Base-by-base conservation (phyloP, 2,888 invertebrate genomes). In the Steinernema carpocapsae region DNA sequence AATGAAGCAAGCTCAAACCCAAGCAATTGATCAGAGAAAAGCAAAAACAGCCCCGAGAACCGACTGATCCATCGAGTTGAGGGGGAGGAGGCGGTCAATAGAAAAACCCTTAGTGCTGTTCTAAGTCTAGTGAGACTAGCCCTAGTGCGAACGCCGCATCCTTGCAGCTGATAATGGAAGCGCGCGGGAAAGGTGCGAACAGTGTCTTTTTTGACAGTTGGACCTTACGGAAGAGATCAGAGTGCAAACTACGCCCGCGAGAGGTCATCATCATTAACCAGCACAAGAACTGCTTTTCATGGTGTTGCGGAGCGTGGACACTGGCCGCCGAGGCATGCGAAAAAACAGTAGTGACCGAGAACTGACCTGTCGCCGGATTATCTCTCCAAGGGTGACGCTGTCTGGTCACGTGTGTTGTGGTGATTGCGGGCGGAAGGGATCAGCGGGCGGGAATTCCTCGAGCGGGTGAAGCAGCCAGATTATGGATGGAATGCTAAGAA, bases 371-470 rank as follows among this genome's bases (percentile, higher is more conserved):
- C 24, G 64, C 29, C 64, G 32, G 64, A 64, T 64, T 64, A 64
- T 32, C 64, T 17, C 64, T 29, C 12, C 32, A 17, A 29, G 26
- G 64, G 32, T 64, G 64, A 64, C 64, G 64, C 64, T 64, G 32
- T 64, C 64, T 64, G 64, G 32, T 64, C 64, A 64, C 64, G 64
- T 64, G 64, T 64, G 64, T 64, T 64, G 64, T 64, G 64, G 14
- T 64, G 64, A 64, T 64, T 64, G 64, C 64, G 64, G 64, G 64
- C 64, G 64, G 64, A 64, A 64, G 64, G 24, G 64, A 64, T 64
- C 64, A n/a, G 64, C 64, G 64, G 64, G 64, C 64, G 64, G 64
- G 64, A 64, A 64, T 64, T 64, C 64, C 64, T 64, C 64, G 64
- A 37, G 64, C 64, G 64, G 64, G 64, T 64, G 32, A 64, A 64